A percentile compares a stretch with the other conserved stretches of the same genome.
Conservation (phyloP, 2,797 vertebrate species). For the Tauraco hartlaubi region DNA sequence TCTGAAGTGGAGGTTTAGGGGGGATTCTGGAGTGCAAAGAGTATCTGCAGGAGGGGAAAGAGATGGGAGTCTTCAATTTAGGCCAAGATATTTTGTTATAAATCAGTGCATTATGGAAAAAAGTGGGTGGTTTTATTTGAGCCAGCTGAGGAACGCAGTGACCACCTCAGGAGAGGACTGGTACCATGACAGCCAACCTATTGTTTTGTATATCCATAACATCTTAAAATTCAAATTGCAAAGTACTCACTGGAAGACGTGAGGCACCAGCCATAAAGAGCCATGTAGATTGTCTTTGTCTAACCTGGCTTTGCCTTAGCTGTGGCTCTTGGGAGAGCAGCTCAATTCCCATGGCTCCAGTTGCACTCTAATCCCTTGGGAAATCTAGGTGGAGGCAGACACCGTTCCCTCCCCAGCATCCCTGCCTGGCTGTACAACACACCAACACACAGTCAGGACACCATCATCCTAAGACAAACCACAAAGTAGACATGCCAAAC, state of each 20-base stretch:
- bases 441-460: not conserved
- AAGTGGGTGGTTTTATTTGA: not conserved
- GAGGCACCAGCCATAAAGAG: not conserved
- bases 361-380: fast-evolving
- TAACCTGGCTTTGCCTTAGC: not conserved
- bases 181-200: not conserved
- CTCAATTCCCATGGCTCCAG: fast-evolving
- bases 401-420: not conserved
- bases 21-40: not conserved
- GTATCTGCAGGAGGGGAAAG: not conserved
- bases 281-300: not conserved
- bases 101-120: not conserved
- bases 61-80: not conserved
- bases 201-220: not conserved
- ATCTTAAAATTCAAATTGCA: not conserved
- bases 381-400: not conserved
- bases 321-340: not conserved
- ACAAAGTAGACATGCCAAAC: not conserved
- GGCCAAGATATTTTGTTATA: not conserved
- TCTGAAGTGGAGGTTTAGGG: not conserved
- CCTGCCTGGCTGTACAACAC: not conserved
- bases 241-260: not conserved
- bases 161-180: not conserved
- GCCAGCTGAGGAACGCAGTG: not conserved
- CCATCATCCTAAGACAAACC: not conserved